Base-by-base conservation (phyloP, 2,888 invertebrate species). In the Synergus itoensis region DNA sequence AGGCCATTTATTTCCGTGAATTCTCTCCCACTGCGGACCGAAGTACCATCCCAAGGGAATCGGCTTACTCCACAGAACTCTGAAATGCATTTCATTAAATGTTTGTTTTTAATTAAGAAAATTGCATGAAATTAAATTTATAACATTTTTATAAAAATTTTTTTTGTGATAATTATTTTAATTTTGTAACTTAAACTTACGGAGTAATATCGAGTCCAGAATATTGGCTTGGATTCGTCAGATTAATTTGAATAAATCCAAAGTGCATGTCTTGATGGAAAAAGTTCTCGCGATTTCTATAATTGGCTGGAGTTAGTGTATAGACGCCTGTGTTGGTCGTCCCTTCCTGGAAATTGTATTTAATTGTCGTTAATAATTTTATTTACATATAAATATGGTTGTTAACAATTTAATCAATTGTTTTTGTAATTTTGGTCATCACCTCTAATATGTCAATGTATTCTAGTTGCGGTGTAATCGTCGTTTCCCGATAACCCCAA, bases 21-120 rank as follows among this genome's bases (percentile, higher is more conserved):
- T 91, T 21, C 95, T 93, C 90, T 97, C 96, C 98, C 98, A 99
- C 91, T 98, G 98, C 0, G 96, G 95, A 0, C 94, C 95, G 90
- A 98, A 98, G 91, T 98, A 99, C 98, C 98, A 99, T 0, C 94
- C 98, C 14, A 99, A 93, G 1, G 99, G 98, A 83, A 99, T 96
- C 0, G 98, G 98, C 80, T 96, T 95, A 89, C 98, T 98, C 98
- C 98, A 99, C 14, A 99, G 93, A 0, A 96, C 94, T 0, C 94
- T 94, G 80, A 2, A 76, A 48, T 11, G 1, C n/a, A 21, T 75
- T 21, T 21, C 5, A 40, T 53, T 18, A 28, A 53, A 21, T 28
- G 0, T 8, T 53, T 53, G n/a, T 53, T 9, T 53, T 53, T 53
- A 16, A 53, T 53, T 53, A 53, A 18, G 8, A 8, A 5, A 53